Conservation (phyloP, 2,797 vertebrate species). For the Mus caroli region DNA sequence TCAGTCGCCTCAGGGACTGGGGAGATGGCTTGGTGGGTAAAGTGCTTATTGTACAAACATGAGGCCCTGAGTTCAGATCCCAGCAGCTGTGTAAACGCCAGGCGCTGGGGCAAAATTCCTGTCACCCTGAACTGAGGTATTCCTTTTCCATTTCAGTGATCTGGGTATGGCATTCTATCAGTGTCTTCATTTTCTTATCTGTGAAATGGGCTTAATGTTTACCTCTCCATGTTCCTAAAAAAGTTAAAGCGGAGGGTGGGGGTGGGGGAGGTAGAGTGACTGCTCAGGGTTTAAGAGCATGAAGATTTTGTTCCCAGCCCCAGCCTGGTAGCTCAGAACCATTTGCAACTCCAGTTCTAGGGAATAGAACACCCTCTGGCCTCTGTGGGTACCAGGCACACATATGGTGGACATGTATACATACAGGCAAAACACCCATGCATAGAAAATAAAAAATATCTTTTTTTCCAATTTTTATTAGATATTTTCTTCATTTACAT, state of each 20-base stretch:
- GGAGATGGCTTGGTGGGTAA: not conserved
- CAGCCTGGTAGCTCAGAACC: not conserved
- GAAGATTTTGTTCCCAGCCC: not conserved
- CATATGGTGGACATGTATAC: not conserved
- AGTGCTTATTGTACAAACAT: not conserved
- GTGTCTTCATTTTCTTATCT: slow-evolving; percentile 6
- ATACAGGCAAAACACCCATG: not conserved
- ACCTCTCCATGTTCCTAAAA: not conserved
- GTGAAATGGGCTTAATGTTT: slow-evolving; percentile 12
- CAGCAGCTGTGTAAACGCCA: not conserved
- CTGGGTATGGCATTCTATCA: not conserved
- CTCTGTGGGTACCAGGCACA: not conserved
- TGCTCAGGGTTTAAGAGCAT: not conserved
- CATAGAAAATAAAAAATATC: not conserved
- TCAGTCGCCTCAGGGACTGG: not conserved
- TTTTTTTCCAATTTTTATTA: no score
- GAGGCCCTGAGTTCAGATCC: not conserved
- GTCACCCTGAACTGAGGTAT: not conserved
- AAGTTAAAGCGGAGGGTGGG: not conserved
- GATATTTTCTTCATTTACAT: no score
- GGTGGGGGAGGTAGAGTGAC: not conserved
- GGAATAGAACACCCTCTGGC: not conserved
- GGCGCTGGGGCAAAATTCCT: not conserved
- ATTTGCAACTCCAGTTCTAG: not conserved
- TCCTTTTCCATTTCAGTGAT: not conserved